Evolutionary conservation across 1,140 invertebrate species (phyloP), one percentile per base, ranked within the genome.

Genomic region (Diprion similis): DNA sequence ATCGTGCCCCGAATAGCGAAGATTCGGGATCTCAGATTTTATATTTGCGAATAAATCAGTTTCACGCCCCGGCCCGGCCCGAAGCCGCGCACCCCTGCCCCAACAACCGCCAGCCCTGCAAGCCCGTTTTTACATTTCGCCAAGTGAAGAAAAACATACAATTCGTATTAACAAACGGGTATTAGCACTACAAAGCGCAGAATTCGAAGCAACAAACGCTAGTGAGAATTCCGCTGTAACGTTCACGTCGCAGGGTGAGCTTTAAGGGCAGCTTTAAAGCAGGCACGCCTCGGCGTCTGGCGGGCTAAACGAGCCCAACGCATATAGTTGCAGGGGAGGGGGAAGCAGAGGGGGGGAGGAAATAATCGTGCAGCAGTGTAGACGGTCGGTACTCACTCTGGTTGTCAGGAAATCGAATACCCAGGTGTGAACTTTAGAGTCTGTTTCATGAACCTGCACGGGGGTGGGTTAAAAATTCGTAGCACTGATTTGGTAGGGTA

Each of bases 21-120:
- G 51, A 59, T 59, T 59, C 51, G 51, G 24, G 51, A 59, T 59
- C 51, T 59, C 51, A 59, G 51, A 59, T 59, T 59, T 59, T 59
- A 59, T 59, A 59, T 59, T 59, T 59, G 11, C 11, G 51, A 59
- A 59, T 59, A 59, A 59, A 59, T 59, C 51, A 59, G 51, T 59
- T 59, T 59, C 51, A 15, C 51, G 51, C 51, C 7, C 24, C 24
- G 24, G 24, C 24, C 24, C 24, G 24, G 24, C 1, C 24, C 24
- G 24, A 6, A 37, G 24, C 24, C 24, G 2, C 24, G 24, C 24
- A 37, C 24, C 24, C 24, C 24, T 1, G 2, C 24, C 24, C 24
- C 24, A 37, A 37, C 24, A 37, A 37, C 24, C 24, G 24, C 24
- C 24, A 37, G 24, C 24, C 24, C 24, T 37, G 24, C 24, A 37